A percentile compares a stretch with the other conserved stretches of the same genome.
These are phyloP conservation scores for Mola mola DNA, from an alignment of 2,113 vertebrate genomes.

Conservation along the genomic window DNA sequence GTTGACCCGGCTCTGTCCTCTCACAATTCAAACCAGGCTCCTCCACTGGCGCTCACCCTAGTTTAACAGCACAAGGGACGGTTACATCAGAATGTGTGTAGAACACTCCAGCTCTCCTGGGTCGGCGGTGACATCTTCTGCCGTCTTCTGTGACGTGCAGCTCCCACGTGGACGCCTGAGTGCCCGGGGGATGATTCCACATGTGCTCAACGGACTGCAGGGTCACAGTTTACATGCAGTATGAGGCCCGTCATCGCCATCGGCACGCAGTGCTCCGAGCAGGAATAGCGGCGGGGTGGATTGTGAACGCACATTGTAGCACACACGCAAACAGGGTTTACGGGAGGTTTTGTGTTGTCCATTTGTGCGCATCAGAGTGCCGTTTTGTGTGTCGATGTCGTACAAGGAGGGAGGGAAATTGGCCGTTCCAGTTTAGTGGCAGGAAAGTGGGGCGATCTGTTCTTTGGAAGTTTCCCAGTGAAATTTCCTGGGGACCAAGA, in stretches of 20 bases:
- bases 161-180: neutral
- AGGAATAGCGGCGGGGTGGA: no score
- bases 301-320: no score
- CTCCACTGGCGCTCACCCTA: conserved; percentile 36
- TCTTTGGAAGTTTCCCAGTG: conserved; percentile 86
- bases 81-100: conserved; percentile 52
- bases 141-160: conserved; percentile 25
- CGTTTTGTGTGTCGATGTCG: conserved; percentile 62
- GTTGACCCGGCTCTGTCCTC: neutral
- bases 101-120: conserved; percentile 10
- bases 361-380: conserved; percentile 39
- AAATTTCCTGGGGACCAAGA: conserved; percentile 84
- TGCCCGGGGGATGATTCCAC: conserved; percentile 15
- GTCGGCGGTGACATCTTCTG: no score
- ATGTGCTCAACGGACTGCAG: conserved; percentile 11
- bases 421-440: conserved; percentile 82
- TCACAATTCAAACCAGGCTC: conserved; percentile 45
- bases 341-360: conserved; percentile 35
- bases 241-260: no score
- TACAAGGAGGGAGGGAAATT: conserved; percentile 73
- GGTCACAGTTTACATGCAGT: conserved; percentile 29
- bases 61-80: conserved; percentile 43
- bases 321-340: conserved; percentile 3
- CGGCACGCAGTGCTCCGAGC: no score
- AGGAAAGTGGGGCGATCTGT: conserved; percentile 85